Evolutionary conservation across 2,888 invertebrate genomes (phyloP).

Genomic region (Sphaeridia pumilis): DNA sequence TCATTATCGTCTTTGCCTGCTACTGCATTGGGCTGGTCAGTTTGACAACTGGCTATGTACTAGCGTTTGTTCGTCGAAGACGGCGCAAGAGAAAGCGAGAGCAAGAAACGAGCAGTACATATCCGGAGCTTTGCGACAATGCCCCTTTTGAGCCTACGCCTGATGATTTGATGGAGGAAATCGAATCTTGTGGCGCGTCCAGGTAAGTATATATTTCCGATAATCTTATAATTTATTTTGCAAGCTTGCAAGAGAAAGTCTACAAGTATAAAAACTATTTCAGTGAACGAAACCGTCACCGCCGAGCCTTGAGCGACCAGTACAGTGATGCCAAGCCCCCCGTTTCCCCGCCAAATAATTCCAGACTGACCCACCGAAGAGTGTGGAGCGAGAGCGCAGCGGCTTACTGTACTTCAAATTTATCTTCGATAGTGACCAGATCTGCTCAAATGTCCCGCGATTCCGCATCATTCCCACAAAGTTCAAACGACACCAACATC

Average conservation of each 20-base stretch:
- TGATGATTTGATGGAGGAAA: conserved; percentile 16
- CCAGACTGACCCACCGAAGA: conserved; percentile 17
- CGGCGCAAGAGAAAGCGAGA: conserved; percentile 19
- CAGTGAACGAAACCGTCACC: conserved; percentile 16
- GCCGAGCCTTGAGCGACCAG: conserved; percentile 19
- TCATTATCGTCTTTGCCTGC: conserved; percentile 35
- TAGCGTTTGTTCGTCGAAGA: conserved; percentile 25
- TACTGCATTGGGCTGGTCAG: conserved; percentile 35
- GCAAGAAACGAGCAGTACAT: conserved; percentile 12
- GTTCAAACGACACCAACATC: conserved; percentile 16
- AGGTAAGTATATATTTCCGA: conserved; percentile 6
- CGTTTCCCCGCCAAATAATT: conserved; percentile 12
- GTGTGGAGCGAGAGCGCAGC: conserved; percentile 19
- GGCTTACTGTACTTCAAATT: conserved; percentile 16
- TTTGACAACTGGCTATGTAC: conserved; percentile 35
- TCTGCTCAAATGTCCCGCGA: conserved; percentile 14
- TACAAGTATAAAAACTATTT: conserved; percentile 3
- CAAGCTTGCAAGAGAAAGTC: not conserved
- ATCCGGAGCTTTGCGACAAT: conserved; percentile 16
- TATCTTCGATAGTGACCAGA: conserved; percentile 13
- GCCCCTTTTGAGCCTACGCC: conserved; percentile 20
- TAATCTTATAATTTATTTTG: not conserved
- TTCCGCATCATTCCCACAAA: conserved; percentile 20
- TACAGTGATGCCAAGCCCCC: conserved; percentile 18
- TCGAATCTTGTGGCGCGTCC: conserved; percentile 12